These are phyloP conservation scores for Vidua chalybeata DNA, from an alignment of 2,113 vertebrate species.

Conservation along the genomic window DNA sequence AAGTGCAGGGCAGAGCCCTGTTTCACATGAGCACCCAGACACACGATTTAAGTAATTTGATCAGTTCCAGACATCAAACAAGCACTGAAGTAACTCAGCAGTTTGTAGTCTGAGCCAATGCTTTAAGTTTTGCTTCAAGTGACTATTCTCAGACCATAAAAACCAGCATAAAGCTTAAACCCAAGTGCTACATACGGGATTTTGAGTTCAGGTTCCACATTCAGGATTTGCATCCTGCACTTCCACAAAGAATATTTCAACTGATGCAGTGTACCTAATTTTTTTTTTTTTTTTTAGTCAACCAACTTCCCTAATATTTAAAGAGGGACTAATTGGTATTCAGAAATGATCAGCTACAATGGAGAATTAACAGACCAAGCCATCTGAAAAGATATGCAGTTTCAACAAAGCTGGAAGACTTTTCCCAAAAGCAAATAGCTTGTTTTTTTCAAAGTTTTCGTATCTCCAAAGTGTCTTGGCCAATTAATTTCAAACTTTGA, in stretches of 20 bases:
- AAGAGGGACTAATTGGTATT: not conserved
- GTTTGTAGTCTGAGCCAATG: not conserved
- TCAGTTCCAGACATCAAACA: not conserved
- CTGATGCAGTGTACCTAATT: not conserved
- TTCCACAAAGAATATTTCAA: not conserved
- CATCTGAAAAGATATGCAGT: not conserved
- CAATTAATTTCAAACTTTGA: constrained; percentile 44
- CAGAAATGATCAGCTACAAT: not conserved
- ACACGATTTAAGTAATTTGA: not conserved
- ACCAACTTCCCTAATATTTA: not conserved
- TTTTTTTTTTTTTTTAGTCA: not conserved
- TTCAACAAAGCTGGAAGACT: not conserved
- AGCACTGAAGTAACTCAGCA: not conserved
- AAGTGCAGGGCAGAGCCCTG: fast-evolving
- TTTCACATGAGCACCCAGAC: not conserved
- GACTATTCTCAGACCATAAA: not conserved
- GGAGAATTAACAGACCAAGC: not conserved
- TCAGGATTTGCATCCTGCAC: not conserved
- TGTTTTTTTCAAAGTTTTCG: not conserved
- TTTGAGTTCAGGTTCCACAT: not conserved
- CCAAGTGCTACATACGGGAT: not conserved
- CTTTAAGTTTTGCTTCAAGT: not conserved
- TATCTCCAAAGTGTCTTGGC: constrained; percentile 1
- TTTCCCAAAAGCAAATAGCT: constrained; percentile 27
- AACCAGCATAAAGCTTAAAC: not conserved